A percentile compares a stretch with the other conserved stretches of the same genome.
These are phyloP conservation scores for Uria lomvia DNA, from an alignment of 2,113 vertebrate species.

Conservation along the genomic window DNA sequence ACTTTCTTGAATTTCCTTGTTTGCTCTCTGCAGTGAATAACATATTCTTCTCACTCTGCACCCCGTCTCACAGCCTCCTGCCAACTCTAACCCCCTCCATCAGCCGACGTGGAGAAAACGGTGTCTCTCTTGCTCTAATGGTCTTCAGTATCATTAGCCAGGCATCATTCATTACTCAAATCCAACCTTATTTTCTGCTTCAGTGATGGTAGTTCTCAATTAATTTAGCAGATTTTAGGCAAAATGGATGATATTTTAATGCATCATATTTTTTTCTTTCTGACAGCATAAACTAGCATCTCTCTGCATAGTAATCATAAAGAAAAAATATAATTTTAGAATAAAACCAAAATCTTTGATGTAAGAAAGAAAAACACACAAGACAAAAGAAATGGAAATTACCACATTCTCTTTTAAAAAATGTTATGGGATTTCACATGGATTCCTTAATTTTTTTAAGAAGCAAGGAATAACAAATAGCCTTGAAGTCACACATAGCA, in stretches of 20 bases:
- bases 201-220: slow-evolving; percentile 41
- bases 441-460: neutral
- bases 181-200: slow-evolving; percentile 54
- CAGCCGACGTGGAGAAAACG: neutral
- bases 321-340: slow-evolving; percentile 22
- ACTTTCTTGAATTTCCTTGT: neutral
- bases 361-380: neutral
- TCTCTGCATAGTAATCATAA: neutral
- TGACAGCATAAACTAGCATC: neutral
- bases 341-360: neutral
- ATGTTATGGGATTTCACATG: neutral
- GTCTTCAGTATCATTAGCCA: slow-evolving; percentile 35
- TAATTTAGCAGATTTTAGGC: slow-evolving; percentile 55
- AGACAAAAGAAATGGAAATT: neutral
- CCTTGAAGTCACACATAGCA: neutral
- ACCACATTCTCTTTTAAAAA: neutral
- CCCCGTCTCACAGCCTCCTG: neutral
- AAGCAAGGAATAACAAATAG: neutral
- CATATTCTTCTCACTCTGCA: neutral
- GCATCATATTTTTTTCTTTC: neutral
- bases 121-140: neutral
- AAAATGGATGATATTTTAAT: slow-evolving; percentile 46
- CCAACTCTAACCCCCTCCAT: neutral
- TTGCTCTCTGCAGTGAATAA: neutral
- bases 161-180: slow-evolving; percentile 27